Conservation (phyloP, 2,797 vertebrate species). For the Sorex maritimensis region DNA sequence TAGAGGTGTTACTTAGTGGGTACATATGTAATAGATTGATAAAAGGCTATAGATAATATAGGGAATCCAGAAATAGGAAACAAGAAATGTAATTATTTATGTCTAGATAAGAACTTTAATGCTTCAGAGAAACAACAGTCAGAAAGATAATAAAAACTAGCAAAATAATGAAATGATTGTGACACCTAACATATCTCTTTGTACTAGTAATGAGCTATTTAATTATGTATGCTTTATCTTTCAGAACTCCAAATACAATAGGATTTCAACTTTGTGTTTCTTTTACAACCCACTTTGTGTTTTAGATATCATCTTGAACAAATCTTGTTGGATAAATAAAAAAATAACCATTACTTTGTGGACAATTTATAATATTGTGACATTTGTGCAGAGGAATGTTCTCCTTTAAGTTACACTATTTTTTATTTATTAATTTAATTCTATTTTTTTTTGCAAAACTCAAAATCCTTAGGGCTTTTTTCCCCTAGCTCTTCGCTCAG, state of each 20-base stretch:
- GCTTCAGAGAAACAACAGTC: background rate
- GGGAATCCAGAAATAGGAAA: background rate
- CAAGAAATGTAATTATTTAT: background rate
- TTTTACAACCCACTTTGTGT: background rate
- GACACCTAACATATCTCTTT: background rate
- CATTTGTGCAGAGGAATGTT: background rate
- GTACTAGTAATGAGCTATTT: background rate
- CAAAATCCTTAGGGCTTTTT: no score
- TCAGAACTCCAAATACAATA: background rate
- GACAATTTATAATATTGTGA: background rate
- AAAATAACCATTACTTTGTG: background rate
- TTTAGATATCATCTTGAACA: background rate
- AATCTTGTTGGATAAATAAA: background rate
- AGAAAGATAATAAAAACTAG: background rate
- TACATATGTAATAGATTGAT: background rate
- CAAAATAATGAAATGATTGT: background rate
- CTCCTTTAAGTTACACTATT: background rate
- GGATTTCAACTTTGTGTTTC: background rate
- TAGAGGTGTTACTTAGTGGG: background rate
- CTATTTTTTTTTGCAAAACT: no score
- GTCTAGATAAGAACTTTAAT: background rate
- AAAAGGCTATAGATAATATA: background rate
- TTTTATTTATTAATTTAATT: background rate
- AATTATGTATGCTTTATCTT: background rate
- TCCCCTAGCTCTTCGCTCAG: no score